phyloP scores from a whole-genome alignment of 2,888 invertebrate species.

The Clitarchus hookeri region DNA sequence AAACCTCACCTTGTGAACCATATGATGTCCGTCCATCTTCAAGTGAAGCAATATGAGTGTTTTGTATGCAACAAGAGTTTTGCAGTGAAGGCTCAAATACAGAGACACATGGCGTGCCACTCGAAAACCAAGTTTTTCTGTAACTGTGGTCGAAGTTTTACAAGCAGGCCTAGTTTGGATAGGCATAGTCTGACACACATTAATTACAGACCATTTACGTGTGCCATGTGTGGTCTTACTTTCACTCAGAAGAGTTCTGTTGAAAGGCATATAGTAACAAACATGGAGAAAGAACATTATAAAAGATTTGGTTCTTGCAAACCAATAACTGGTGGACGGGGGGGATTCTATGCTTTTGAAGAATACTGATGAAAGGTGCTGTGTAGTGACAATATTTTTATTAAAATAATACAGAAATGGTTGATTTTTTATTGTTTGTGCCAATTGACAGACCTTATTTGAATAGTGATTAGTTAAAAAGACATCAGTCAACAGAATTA shows the following conservation, averaged over 20 bases:
- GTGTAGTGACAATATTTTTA: too few relatives aligned
- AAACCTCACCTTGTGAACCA: background rate
- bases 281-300: slow-evolving; percentile 8
- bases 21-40: background rate
- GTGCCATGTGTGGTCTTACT: background rate
- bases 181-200: background rate
- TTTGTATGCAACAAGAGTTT: background rate
- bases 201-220: background rate
- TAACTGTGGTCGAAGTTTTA: background rate
- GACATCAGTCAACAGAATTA: too few relatives aligned
- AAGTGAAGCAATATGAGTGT: background rate
- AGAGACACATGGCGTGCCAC: background rate
- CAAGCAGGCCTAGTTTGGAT: background rate
- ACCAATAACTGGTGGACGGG: background rate
- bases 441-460: too few relatives aligned
- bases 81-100: background rate
- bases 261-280: background rate
- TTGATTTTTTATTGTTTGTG: too few relatives aligned
- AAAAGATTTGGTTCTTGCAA: background rate
- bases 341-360: background rate
- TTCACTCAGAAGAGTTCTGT: slow-evolving; percentile 7
- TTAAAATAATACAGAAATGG: too few relatives aligned
- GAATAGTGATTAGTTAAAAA: too few relatives aligned
- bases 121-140: background rate
- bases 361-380: background rate